Evolutionary conservation across 1,140 invertebrate species (phyloP).

Genomic region (Brachystomella parvula): DNA sequence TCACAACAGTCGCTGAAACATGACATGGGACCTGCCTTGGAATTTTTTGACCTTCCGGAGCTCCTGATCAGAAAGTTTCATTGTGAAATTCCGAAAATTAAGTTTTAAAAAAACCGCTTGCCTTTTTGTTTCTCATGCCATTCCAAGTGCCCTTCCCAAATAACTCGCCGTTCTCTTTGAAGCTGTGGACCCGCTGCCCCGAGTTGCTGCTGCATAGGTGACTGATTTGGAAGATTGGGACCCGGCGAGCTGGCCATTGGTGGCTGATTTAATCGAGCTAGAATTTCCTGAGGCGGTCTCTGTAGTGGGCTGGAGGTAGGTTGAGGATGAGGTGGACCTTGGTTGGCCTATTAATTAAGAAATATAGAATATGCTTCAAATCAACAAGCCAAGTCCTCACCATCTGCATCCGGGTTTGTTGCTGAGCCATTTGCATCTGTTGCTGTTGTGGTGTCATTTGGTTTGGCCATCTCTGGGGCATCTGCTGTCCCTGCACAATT

Average conservation of each 20-base stretch:
- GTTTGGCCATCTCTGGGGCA: slow-evolving; percentile 10
- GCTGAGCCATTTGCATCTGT: slow-evolving; percentile 17
- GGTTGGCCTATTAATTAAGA: background rate
- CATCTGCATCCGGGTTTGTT: slow-evolving; percentile 12
- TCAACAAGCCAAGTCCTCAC: background rate
- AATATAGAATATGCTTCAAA: background rate
- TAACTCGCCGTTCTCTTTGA: slow-evolving; percentile 55
- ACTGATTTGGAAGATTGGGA: background rate
- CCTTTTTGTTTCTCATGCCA: slow-evolving; percentile 78
- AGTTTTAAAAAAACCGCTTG: background rate
- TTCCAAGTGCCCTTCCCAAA: slow-evolving; percentile 80
- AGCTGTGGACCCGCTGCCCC: slow-evolving; percentile 5
- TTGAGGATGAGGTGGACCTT: background rate
- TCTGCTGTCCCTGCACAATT: background rate
- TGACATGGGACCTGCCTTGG: slow-evolving; percentile 75
- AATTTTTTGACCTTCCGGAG: slow-evolving; percentile 55
- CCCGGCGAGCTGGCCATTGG: slow-evolving; percentile 1
- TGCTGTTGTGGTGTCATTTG: slow-evolving; percentile 15
- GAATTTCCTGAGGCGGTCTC: slow-evolving; percentile 12
- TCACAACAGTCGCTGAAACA: slow-evolving; percentile 65
- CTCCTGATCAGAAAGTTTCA: slow-evolving; percentile 15
- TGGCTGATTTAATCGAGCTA: slow-evolving; percentile 10
- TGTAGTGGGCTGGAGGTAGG: slow-evolving; percentile 1
- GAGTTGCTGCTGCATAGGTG: background rate
- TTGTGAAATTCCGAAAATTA: background rate